phyloP scores from a whole-genome alignment of 2,113 vertebrate species.

The Bufo bufo region DNA sequence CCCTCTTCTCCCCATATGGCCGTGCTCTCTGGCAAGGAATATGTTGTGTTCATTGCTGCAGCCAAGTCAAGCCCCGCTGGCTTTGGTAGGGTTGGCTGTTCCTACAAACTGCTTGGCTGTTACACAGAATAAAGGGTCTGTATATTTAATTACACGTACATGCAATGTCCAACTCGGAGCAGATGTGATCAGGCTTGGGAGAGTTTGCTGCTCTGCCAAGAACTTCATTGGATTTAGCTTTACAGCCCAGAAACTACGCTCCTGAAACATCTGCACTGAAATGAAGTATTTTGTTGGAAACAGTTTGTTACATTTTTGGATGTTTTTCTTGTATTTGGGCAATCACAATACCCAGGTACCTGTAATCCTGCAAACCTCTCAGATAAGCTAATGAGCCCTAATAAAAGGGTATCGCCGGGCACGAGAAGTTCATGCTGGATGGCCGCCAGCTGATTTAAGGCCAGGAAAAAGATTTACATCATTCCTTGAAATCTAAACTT shows the following conservation, averaged over 20 bases:
- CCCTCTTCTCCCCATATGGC: conserved; percentile 9
- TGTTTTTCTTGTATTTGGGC: conserved; percentile 1
- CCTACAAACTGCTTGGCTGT: conserved; percentile 20
- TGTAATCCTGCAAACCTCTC: conserved; percentile 7
- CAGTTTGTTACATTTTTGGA: not conserved
- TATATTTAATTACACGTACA: conserved; percentile 50
- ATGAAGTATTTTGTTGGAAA: not conserved
- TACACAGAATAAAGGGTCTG: conserved; percentile 36
- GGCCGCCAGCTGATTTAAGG: not conserved
- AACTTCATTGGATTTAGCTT: conserved; percentile 9
- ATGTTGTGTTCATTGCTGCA: conserved; percentile 4
- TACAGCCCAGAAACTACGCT: conserved; percentile 15
- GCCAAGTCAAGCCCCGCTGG: conserved; percentile 30
- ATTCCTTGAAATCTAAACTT: conserved; percentile 6
- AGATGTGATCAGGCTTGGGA: conserved; percentile 25
- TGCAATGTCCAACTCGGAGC: conserved; percentile 24
- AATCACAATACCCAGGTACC: conserved; percentile 2
- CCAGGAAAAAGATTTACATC: conserved; percentile 18
- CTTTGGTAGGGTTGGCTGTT: conserved; percentile 31
- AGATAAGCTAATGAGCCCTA: conserved; percentile 26
- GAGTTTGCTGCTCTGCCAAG: conserved; percentile 36
- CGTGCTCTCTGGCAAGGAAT: not conserved
- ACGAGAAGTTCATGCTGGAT: not conserved
- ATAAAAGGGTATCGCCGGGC: conserved; percentile 25
- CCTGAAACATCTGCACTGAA: conserved; percentile 35